These are phyloP conservation scores for Halocaridina rubra DNA, from an alignment of 2,888 invertebrate genomes.

Conservation along the genomic window DNA sequence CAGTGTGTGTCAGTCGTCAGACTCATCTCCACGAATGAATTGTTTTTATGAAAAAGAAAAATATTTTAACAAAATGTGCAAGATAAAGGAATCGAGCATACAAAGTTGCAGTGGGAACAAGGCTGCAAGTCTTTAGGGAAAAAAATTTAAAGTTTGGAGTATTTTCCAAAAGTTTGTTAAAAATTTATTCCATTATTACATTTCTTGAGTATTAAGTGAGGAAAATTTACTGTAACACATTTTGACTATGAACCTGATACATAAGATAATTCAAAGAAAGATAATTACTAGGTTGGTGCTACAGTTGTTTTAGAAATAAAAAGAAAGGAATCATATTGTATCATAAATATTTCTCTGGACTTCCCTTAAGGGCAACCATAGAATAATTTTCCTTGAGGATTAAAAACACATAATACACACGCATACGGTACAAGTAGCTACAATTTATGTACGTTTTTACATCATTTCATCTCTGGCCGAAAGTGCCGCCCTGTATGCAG, in stretches of 20 bases:
- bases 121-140: neutral
- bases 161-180: too few species aligned
- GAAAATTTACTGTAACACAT: too few species aligned
- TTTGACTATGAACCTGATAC: conserved; percentile 34
- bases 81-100: neutral
- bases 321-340: conserved; percentile 38
- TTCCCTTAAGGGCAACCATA: conserved; percentile 38
- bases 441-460: conserved; percentile 55
- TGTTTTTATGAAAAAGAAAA: too few species aligned
- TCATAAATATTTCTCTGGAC: conserved; percentile 42
- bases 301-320: conserved; percentile 46
- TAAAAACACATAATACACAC: too few species aligned
- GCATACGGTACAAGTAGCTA: neutral
- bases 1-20: conserved; percentile 42
- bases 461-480: conserved; percentile 46
- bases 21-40: too few species aligned
- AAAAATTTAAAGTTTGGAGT: neutral
- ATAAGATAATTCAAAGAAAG: conserved; percentile 1
- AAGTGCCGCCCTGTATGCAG: conserved; percentile 44
- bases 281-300: conserved; percentile 53
- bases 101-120: neutral
- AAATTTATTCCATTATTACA: too few species aligned
- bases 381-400: conserved; percentile 49
- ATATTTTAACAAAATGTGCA: conserved; percentile 23
- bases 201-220: too few species aligned